phyloP scores from a whole-genome alignment of 2,797 vertebrate species.

The Silurus aristotelis region DNA sequence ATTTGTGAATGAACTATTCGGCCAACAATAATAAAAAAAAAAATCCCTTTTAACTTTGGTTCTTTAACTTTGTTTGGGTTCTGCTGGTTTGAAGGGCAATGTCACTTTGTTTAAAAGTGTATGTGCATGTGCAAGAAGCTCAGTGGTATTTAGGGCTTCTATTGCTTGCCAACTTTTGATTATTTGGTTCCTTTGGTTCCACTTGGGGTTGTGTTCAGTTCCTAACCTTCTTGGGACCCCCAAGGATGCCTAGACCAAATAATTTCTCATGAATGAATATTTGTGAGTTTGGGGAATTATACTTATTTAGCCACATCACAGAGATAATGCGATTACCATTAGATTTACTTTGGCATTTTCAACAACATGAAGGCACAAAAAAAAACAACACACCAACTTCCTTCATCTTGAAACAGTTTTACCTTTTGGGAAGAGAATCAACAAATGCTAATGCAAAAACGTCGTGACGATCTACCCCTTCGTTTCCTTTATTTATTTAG shows the following conservation, averaged over 20 bases:
- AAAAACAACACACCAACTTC: not conserved
- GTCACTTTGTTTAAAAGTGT: not conserved
- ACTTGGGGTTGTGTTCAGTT: slow-evolving; percentile 19
- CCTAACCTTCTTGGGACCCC: not conserved
- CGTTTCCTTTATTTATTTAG: not conserved
- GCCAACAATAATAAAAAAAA: not conserved
- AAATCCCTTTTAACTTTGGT: slow-evolving; percentile 3
- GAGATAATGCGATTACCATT: not conserved
- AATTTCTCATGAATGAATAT: not conserved
- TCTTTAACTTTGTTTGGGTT: slow-evolving; percentile 9
- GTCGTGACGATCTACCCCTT: not conserved
- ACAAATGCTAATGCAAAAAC: not conserved
- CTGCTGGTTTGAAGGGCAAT: slow-evolving; percentile 34
- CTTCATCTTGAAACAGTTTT: not conserved
- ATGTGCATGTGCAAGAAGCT: not conserved
- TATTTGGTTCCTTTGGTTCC: slow-evolving; percentile 8
- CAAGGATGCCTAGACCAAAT: not conserved
- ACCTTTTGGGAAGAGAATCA: not conserved
- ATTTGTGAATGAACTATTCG: slow-evolving; percentile 14
- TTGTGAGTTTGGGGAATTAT: not conserved
- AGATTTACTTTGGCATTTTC: not conserved
- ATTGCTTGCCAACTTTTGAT: slow-evolving; percentile 19
- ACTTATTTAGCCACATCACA: not conserved
- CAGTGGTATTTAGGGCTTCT: not conserved
- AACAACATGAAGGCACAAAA: not conserved